Percentiles rank a stretch among this genome's conserved stretches.
These are phyloP conservation scores for Lordiphosa fenestrarum DNA, from an alignment of 2,888 invertebrate species.

Conservation along the genomic window DNA sequence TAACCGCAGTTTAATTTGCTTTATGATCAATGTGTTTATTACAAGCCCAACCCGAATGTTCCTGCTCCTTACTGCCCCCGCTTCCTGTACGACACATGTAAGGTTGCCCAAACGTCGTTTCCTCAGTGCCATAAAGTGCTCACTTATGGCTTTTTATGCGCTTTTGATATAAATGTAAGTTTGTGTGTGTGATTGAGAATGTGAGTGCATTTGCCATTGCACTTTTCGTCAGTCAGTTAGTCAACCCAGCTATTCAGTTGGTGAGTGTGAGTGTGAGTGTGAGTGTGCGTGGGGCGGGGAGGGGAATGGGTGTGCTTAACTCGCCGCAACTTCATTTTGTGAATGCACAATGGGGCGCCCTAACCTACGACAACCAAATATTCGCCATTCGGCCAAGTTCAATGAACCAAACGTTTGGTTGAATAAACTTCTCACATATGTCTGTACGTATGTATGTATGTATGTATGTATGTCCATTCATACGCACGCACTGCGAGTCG, in stretches of 20 bases:
- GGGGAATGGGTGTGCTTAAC: slow-evolving; percentile 47
- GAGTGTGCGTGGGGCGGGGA: not conserved
- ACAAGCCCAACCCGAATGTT: slow-evolving; percentile 18
- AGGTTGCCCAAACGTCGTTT: slow-evolving; percentile 61
- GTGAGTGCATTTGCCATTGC: slow-evolving; percentile 60
- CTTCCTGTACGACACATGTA: slow-evolving; percentile 12
- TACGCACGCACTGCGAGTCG: slow-evolving; percentile 33
- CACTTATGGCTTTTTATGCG: slow-evolving; percentile 70
- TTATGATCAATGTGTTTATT: slow-evolving; percentile 58
- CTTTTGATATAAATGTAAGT: slow-evolving; percentile 51
- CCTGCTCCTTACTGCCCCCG: not conserved
- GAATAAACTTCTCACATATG: slow-evolving; percentile 67
- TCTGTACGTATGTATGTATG: slow-evolving; percentile 8
- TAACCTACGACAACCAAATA: slow-evolving; percentile 76
- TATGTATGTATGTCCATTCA: slow-evolving; percentile 5
- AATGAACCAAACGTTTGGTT: slow-evolving; percentile 76
- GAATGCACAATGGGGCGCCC: slow-evolving; percentile 69
- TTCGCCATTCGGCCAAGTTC: slow-evolving; percentile 77
- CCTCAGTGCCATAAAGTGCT: slow-evolving; percentile 57
- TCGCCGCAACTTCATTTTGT: slow-evolving; percentile 72
- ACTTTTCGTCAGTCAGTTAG: slow-evolving; percentile 53
- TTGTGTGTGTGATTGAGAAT: slow-evolving; percentile 16
- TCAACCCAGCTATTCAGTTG: slow-evolving; percentile 31
- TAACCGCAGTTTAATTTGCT: slow-evolving; percentile 42
- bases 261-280: not conserved